phyloP scores from a whole-genome alignment of 2,113 vertebrate genomes.

The Rattus rattus region DNA sequence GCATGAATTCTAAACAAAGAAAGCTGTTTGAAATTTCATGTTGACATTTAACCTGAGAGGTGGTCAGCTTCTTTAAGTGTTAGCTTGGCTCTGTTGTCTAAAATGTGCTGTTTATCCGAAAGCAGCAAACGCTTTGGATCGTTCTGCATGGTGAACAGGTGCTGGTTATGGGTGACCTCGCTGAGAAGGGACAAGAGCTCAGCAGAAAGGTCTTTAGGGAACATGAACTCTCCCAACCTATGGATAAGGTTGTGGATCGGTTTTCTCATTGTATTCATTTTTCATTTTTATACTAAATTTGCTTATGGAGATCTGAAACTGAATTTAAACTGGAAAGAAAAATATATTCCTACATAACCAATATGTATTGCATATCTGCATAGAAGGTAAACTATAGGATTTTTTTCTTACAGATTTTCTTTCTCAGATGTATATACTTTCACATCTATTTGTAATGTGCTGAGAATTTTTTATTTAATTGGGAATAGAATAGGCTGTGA shows the following conservation, averaged over 20 bases:
- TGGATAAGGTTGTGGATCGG: neutral
- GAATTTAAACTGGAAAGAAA: neutral
- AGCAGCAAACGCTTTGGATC: conserved; percentile 51
- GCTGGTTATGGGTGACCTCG: neutral
- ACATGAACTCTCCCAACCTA: neutral
- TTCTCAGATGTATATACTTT: neutral
- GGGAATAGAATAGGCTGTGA: neutral
- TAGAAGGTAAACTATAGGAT: neutral
- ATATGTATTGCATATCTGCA: neutral
- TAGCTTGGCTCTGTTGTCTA: conserved; percentile 58
- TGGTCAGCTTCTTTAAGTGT: conserved; percentile 64
- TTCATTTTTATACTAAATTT: neutral
- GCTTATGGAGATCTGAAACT: neutral
- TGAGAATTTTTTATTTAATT: neutral
- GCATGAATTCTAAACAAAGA: conserved; percentile 57
- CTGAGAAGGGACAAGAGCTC: neutral
- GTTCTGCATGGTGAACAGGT: conserved; percentile 2
- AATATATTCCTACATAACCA: neutral
- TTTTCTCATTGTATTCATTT: neutral
- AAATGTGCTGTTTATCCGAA: conserved; percentile 29
- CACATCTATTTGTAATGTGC: neutral
- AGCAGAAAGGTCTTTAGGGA: neutral
- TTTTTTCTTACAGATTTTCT: neutral
- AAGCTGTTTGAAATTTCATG: conserved; percentile 49
- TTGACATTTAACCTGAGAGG: conserved; percentile 27